phyloP scores from a whole-genome alignment of 2,888 invertebrate genomes.

The Nemapogon koenigi region DNA sequence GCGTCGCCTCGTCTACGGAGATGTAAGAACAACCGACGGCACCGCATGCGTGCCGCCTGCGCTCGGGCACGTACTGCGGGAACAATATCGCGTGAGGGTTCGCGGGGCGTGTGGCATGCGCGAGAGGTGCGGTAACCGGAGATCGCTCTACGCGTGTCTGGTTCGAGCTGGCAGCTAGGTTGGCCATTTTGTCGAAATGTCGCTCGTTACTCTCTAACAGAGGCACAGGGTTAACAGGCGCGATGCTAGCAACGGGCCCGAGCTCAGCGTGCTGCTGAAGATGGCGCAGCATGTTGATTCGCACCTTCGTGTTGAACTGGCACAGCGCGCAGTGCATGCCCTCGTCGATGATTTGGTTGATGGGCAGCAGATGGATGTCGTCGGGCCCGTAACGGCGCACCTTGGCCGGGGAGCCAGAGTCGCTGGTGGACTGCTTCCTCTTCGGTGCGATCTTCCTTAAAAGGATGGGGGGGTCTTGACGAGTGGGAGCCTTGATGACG shows the following conservation, averaged over 20 bases:
- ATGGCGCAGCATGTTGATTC: slow-evolving; percentile 75
- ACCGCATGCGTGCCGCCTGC: slow-evolving; percentile 74
- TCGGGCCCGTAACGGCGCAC: slow-evolving; percentile 55
- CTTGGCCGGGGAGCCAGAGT: slow-evolving; percentile 15
- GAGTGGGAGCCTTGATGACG: slow-evolving; percentile 7
- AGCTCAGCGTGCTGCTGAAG: slow-evolving; percentile 71
- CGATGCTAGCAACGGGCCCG: slow-evolving; percentile 67
- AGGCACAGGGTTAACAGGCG: slow-evolving; percentile 83
- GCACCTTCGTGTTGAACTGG: slow-evolving; percentile 72
- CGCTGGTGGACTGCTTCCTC: slow-evolving; percentile 10
- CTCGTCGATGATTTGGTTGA: slow-evolving; percentile 68
- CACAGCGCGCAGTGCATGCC: slow-evolving; percentile 71
- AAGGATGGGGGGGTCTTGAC: slow-evolving; percentile 4
- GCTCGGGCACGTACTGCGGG: slow-evolving; percentile 60
- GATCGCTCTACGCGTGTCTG: background rate
- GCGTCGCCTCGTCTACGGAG: slow-evolving; percentile 73
- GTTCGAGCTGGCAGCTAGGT: slow-evolving; percentile 76
- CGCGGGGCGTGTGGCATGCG: slow-evolving; percentile 9
- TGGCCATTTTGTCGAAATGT: slow-evolving; percentile 87
- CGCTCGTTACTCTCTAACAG: slow-evolving; percentile 78
- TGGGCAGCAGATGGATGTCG: slow-evolving; percentile 70
- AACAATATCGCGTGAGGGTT: slow-evolving; percentile 18
- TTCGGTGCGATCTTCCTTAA: slow-evolving; percentile 11
- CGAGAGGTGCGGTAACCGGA: slow-evolving; percentile 35
- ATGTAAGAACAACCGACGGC: slow-evolving; percentile 73